These are phyloP conservation scores for Dolomedes plantarius DNA, from an alignment of 2,888 invertebrate genomes.

Conservation along the genomic window DNA sequence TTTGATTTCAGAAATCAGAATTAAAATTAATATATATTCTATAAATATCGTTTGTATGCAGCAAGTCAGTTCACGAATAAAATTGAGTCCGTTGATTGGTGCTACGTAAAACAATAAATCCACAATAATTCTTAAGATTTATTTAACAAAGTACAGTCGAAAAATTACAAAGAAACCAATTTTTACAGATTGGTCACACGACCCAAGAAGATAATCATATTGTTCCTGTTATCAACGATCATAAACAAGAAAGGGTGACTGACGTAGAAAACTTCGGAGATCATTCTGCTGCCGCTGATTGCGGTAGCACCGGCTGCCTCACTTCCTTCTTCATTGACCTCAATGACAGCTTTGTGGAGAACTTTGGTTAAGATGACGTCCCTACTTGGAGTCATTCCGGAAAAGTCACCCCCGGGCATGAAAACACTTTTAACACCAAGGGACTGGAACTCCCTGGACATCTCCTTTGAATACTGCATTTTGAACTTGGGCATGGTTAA, in stretches of 20 bases:
- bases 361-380: conserved; percentile 67
- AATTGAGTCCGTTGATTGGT: too few species aligned
- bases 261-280: conserved; percentile 34
- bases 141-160: too few species aligned
- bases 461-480: conserved; percentile 26
- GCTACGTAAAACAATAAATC: too few species aligned
- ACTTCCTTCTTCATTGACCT: conserved; percentile 73
- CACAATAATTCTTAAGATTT: too few species aligned
- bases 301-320: conserved; percentile 69
- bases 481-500: conserved; percentile 71
- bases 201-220: conserved; percentile 63
- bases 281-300: conserved; percentile 27
- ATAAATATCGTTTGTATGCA: too few species aligned
- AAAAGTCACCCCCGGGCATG: conserved; percentile 56
- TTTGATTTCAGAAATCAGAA: too few species aligned
- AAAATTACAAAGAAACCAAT: too few species aligned
- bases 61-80: too few species aligned
- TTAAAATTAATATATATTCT: too few species aligned
- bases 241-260: conserved; percentile 70
- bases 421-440: conserved; percentile 62
- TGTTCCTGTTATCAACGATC: conserved; percentile 51
- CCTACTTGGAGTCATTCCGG: conserved; percentile 61
- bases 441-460: conserved; percentile 36
- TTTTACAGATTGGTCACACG: conserved; percentile 55
- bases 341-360: conserved; percentile 72